phyloP scores from a whole-genome alignment of 2,888 invertebrate genomes.

The Andricus quercusramuli region DNA sequence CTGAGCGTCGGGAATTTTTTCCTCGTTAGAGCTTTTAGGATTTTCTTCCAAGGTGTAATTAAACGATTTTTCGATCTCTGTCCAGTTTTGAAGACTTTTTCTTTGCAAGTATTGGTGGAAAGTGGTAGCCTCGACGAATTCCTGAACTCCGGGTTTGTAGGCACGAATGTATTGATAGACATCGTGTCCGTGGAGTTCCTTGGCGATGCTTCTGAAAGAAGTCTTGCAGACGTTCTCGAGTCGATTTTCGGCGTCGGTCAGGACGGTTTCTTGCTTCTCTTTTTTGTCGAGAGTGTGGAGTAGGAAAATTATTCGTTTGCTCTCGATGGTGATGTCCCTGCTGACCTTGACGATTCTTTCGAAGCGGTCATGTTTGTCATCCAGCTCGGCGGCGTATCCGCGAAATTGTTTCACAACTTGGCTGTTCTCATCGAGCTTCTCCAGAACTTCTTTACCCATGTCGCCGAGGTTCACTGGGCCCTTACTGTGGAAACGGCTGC shows the following conservation, averaged over 20 bases:
- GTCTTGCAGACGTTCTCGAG: conserved; percentile 83
- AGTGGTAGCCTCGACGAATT: conserved; percentile 92
- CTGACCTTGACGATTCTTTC: conserved; percentile 91
- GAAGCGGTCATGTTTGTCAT: conserved; percentile 89
- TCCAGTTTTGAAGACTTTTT: conserved; percentile 82
- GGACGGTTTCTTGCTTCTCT: conserved; percentile 80
- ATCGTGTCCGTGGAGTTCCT: conserved; percentile 87
- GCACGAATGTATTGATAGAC: conserved; percentile 85
- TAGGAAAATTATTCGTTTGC: conserved; percentile 93
- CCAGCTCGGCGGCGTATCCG: conserved; percentile 84
- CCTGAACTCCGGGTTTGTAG: conserved; percentile 86
- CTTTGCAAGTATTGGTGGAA: conserved; percentile 86
- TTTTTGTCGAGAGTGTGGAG: conserved; percentile 87
- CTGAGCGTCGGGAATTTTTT: background rate
- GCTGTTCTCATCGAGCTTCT: conserved; percentile 79
- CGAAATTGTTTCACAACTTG: conserved; percentile 83
- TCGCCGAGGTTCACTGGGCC: conserved; percentile 75
- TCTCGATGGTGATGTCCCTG: conserved; percentile 93
- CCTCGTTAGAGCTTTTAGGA: conserved; percentile 23
- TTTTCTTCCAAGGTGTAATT: conserved; percentile 73
- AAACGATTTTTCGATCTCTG: conserved; percentile 81
- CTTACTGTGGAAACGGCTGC: conserved; percentile 56
- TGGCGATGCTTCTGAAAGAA: conserved; percentile 85
- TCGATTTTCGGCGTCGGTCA: conserved; percentile 84
- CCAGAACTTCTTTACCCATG: conserved; percentile 77